Percentiles rank a stretch among this genome's conserved stretches.
Evolutionary conservation across 2,888 invertebrate species (phyloP).

Genomic region (Andrena bucephala): DNA sequence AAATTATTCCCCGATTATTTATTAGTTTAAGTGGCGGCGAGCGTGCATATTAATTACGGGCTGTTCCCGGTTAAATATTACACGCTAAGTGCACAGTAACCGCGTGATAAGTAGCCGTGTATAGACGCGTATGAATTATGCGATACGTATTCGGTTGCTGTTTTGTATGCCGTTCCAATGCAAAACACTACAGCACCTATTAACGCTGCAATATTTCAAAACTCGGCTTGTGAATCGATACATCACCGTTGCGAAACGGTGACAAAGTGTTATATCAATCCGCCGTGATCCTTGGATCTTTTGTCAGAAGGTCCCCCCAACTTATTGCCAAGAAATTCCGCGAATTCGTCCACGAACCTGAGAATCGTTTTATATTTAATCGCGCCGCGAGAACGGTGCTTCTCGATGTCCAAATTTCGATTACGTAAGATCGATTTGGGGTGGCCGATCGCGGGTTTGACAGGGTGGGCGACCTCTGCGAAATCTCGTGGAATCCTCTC

Average conservation of each 20-base stretch:
- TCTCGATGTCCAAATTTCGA: background rate
- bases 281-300: background rate
- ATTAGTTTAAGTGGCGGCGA: slow-evolving; percentile 19
- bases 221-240: slow-evolving; percentile 18
- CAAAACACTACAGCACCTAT: slow-evolving; percentile 22
- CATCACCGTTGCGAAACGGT: slow-evolving; percentile 10
- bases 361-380: background rate
- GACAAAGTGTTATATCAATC: slow-evolving; percentile 19
- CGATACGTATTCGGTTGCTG: slow-evolving; percentile 35
- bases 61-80: slow-evolving; percentile 37
- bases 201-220: slow-evolving; percentile 46
- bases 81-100: slow-evolving; percentile 39
- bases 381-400: background rate
- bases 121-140: slow-evolving; percentile 42
- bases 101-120: slow-evolving; percentile 38
- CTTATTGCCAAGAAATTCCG: background rate
- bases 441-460: background rate
- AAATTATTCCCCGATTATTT: slow-evolving; percentile 47
- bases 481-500: slow-evolving; percentile 3
- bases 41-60: slow-evolving; percentile 36
- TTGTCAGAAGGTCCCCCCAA: background rate
- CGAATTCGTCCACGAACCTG: too few species aligned
- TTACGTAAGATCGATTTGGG: slow-evolving; percentile 18
- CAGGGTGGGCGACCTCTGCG: background rate
- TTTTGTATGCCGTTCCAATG: slow-evolving; percentile 31